Conservation (phyloP, 2,113 vertebrate species). For the Sinosuthora webbiana region DNA sequence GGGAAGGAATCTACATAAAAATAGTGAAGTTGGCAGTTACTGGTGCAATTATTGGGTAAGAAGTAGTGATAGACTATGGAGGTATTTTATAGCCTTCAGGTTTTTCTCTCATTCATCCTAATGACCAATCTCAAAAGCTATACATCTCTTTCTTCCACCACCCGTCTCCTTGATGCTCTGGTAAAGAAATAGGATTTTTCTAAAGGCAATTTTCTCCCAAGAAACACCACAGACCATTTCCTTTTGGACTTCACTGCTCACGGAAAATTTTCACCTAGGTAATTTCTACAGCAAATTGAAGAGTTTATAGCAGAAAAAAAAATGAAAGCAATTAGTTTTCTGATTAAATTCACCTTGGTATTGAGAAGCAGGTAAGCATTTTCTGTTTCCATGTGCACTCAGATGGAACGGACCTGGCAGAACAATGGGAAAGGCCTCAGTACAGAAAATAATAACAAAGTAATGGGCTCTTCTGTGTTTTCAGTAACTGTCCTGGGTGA, state of each 20-base stretch:
- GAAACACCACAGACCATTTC: conserved; percentile 21
- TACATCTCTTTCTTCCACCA: background rate
- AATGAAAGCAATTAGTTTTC: conserved; percentile 58
- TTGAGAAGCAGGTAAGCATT: conserved; percentile 16
- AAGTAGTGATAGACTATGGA: background rate
- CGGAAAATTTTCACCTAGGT: background rate
- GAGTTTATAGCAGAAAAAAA: conserved; percentile 37
- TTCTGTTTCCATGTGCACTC: conserved; percentile 17
- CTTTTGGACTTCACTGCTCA: conserved; percentile 29
- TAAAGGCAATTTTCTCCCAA: conserved; percentile 23
- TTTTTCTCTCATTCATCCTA: background rate
- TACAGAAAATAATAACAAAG: background rate
- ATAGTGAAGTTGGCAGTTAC: background rate
- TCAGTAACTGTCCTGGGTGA: background rate
- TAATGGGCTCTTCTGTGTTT: background rate
- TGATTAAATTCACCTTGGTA: conserved; percentile 45
- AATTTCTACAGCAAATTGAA: conserved; percentile 23
- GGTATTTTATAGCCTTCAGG: background rate
- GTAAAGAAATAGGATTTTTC: conserved; percentile 27
- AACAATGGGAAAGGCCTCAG: background rate
- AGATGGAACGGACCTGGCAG: background rate
- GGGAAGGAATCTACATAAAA: background rate
- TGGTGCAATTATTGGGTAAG: background rate
- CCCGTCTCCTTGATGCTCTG: background rate
- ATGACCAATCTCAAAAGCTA: background rate